These are phyloP conservation scores for Petrocephalus microphthalmus DNA, from an alignment of 2,113 vertebrate genomes.

Conservation along the genomic window DNA sequence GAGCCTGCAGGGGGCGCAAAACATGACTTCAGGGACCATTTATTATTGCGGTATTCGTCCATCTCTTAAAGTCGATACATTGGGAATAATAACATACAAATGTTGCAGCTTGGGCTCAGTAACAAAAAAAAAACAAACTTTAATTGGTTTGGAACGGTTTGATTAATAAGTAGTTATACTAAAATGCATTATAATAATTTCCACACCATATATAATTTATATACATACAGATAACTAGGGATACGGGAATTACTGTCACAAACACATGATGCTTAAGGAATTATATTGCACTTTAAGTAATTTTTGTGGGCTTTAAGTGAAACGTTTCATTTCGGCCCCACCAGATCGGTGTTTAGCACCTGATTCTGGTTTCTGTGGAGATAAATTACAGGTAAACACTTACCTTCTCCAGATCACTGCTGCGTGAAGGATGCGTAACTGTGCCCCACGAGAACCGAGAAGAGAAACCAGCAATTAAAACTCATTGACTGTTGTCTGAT, in stretches of 20 bases:
- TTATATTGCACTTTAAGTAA: background rate
- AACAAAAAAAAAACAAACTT: background rate
- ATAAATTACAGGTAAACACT: slow-evolving; percentile 39
- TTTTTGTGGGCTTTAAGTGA: background rate
- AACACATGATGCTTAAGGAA: background rate
- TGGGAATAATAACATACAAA: background rate
- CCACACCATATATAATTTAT: background rate
- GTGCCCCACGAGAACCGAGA: slow-evolving; percentile 33
- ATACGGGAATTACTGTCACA: background rate
- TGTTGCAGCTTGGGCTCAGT: background rate
- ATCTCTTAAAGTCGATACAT: background rate
- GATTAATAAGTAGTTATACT: background rate
- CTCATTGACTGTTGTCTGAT: background rate
- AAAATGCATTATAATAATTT: background rate
- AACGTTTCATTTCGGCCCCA: background rate
- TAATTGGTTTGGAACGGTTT: background rate
- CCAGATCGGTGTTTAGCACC: background rate
- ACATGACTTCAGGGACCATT: background rate
- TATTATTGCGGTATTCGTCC: background rate
- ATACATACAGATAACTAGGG: background rate
- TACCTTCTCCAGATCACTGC: slow-evolving; percentile 66
- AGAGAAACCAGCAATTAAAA: slow-evolving; percentile 23
- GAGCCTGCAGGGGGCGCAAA: slow-evolving; percentile 51
- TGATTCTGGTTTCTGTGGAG: background rate
- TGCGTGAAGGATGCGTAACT: slow-evolving; percentile 61